Conservation (phyloP, 2,888 invertebrate genomes). For the Melikaiella ostensackeni region DNA sequence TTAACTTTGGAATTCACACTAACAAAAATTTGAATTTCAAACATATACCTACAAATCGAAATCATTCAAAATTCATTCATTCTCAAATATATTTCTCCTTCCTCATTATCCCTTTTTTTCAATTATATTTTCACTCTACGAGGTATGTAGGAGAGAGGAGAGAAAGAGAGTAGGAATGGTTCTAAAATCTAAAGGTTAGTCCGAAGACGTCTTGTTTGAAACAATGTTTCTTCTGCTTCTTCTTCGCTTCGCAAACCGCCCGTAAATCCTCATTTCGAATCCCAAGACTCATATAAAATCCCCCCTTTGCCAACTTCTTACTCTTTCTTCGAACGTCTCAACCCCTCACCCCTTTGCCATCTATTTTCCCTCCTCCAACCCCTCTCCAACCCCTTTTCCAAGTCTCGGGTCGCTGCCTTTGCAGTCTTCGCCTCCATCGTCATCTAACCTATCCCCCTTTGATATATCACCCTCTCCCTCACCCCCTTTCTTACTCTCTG, state of each 20-base stretch:
- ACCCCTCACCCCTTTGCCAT: conserved; percentile 40
- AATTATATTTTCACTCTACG: conserved; percentile 49
- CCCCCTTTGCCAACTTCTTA: conserved; percentile 57
- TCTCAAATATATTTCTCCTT: too few relatives aligned
- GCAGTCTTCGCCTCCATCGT: conserved; percentile 53
- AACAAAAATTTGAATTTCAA: too few relatives aligned
- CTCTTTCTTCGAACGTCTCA: conserved; percentile 52
- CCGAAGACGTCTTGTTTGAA: conserved; percentile 74
- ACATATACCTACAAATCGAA: too few relatives aligned
- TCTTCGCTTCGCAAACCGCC: conserved; percentile 65
- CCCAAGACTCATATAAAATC: conserved; percentile 75
- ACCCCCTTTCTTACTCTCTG: conserved; percentile 39
- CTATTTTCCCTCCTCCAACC: conserved; percentile 51
- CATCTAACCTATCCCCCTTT: conserved; percentile 64
- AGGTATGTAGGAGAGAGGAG: conserved; percentile 46
- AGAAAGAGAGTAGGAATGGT: conserved; percentile 43
- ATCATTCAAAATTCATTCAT: too few relatives aligned
- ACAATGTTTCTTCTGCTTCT: conserved; percentile 71
- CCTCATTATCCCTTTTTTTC: too few relatives aligned
- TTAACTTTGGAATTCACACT: too few relatives aligned
- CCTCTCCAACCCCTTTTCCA: conserved; percentile 55
- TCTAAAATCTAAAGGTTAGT: conserved; percentile 59
- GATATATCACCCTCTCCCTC: conserved; percentile 65
- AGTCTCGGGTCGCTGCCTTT: conserved; percentile 46
- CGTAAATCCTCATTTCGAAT: conserved; percentile 76